A percentile compares a stretch with the other conserved stretches of the same genome.
phyloP scores from a whole-genome alignment of 2,113 vertebrate species.

The Rhombomys opimus region DNA sequence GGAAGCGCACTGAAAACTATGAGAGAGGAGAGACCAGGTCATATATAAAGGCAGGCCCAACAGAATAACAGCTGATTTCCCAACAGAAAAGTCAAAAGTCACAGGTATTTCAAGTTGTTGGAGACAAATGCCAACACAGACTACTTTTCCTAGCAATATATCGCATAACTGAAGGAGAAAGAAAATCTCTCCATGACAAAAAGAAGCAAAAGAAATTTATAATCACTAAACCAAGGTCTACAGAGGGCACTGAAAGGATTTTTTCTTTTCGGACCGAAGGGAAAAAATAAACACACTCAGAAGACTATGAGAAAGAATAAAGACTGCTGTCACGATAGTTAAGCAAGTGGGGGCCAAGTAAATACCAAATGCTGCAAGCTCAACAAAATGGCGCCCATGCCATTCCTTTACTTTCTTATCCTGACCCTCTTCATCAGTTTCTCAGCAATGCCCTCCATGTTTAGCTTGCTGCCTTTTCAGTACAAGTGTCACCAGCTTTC shows the following conservation, averaged over 20 bases:
- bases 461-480: too few relatives aligned
- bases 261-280: background rate
- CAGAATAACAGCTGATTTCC: background rate
- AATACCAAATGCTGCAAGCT: background rate
- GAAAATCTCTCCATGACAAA: background rate
- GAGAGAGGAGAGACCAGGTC: background rate
- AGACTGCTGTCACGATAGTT: background rate
- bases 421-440: background rate
- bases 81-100: background rate
- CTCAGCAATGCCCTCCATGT: background rate
- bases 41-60: background rate
- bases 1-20: background rate
- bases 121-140: background rate
- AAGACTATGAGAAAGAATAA: background rate
- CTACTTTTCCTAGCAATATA: background rate
- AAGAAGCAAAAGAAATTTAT: background rate
- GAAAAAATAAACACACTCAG: background rate
- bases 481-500: background rate
- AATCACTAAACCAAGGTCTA: background rate
- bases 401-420: slow-evolving; percentile 1
- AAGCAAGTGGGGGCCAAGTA: background rate
- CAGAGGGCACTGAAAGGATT: background rate
- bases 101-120: background rate
- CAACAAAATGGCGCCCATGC: background rate
- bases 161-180: background rate